Conservation (phyloP, 2,113 vertebrate species). For the Acanthochromis polyacanthus region DNA sequence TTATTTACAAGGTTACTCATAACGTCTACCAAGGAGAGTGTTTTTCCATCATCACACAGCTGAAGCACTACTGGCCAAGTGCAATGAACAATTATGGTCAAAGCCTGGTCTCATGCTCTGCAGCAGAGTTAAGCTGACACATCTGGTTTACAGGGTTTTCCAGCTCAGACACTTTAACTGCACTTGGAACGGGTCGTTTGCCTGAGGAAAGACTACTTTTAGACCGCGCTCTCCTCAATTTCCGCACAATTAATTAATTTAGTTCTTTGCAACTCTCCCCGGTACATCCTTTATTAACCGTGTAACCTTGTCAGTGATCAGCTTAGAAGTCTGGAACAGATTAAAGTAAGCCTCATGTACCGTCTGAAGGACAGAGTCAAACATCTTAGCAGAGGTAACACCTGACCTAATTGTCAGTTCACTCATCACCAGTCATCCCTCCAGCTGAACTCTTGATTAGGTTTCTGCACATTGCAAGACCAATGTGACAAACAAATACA, state of each 20-base stretch:
- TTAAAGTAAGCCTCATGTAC: constrained; percentile 49
- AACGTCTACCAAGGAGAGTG: neutral
- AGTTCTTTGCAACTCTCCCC: neutral
- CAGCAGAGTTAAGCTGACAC: constrained; percentile 12
- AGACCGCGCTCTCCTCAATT: neutral
- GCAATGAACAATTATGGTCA: constrained; percentile 43
- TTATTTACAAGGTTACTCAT: neutral
- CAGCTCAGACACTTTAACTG: neutral
- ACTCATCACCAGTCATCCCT: neutral
- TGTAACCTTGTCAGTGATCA: constrained; percentile 10
- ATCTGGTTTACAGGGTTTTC: constrained; percentile 6
- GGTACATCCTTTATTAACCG: neutral
- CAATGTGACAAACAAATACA: constrained; percentile 4
- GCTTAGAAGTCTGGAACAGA: constrained; percentile 43
- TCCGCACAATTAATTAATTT: neutral
- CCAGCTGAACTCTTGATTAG: neutral
- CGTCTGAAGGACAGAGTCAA: constrained; percentile 47
- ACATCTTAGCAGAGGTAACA: constrained; percentile 21
- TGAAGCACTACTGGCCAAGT: constrained; percentile 1
- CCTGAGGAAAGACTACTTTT: neutral
- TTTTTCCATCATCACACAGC: constrained; percentile 1
- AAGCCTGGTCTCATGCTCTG: neutral
- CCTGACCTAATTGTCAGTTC: constrained; percentile 10
- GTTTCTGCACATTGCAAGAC: neutral
- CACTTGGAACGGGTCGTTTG: neutral